A percentile compares a stretch with the other conserved stretches of the same genome.
Conservation (phyloP, 2,888 invertebrate genomes). For the Chrysodeixis includens region DNA sequence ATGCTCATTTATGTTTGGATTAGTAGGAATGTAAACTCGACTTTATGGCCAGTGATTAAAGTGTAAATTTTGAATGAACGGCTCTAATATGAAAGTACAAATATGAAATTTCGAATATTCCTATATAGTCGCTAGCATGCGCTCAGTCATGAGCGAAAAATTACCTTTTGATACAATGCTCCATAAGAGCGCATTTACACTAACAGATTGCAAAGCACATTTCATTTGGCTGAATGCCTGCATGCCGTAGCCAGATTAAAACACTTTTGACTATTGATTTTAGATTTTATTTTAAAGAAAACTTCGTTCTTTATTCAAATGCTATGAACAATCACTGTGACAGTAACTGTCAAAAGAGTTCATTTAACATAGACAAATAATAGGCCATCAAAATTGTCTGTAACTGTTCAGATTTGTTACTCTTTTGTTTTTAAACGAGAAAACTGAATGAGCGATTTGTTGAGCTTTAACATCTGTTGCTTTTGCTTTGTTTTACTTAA, state of each 20-base stretch:
- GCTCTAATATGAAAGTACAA: slow-evolving; percentile 35
- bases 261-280: neutral
- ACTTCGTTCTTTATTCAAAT: neutral
- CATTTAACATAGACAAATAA: neutral
- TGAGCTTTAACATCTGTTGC: neutral
- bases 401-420: neutral
- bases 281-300: neutral
- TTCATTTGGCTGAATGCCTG: slow-evolving; percentile 9
- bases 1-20: slow-evolving; percentile 34
- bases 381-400: neutral
- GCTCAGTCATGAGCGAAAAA: slow-evolving; percentile 49
- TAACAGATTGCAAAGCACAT: slow-evolving; percentile 26
- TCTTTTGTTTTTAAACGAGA: slow-evolving; percentile 1
- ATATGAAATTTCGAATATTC: slow-evolving; percentile 50
- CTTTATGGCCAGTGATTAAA: slow-evolving; percentile 17
- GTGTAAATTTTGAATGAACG: slow-evolving; percentile 30
- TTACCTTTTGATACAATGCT: slow-evolving; percentile 49
- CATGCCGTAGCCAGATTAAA: neutral
- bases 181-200: slow-evolving; percentile 30
- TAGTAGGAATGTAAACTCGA: slow-evolving; percentile 11
- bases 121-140: slow-evolving; percentile 30
- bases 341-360: neutral
- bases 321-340: neutral
- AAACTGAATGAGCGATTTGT: neutral
- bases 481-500: neutral